These are phyloP conservation scores for Lapara coniferarum DNA, from an alignment of 2,888 invertebrate genomes.

Conservation along the genomic window DNA sequence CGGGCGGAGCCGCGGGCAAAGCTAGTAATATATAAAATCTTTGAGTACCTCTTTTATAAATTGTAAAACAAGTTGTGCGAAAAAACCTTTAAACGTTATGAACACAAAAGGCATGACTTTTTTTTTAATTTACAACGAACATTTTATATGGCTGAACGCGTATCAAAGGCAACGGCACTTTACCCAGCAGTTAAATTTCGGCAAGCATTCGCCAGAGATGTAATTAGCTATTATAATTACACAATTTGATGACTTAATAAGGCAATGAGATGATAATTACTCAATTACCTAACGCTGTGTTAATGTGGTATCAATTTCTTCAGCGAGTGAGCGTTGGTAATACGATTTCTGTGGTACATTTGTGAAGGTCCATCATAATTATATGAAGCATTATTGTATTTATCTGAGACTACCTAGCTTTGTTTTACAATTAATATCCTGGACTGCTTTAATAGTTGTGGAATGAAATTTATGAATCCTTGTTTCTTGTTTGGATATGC, in stretches of 20 bases:
- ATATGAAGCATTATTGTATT: no score
- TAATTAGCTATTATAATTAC: conserved; percentile 25
- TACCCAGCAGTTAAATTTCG: not conserved
- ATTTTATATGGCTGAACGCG: not conserved
- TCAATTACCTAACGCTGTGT: conserved; percentile 5
- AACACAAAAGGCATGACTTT: not conserved
- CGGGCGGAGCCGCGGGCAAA: no score
- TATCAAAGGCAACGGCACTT: conserved; percentile 21
- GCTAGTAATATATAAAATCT: no score
- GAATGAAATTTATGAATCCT: not conserved
- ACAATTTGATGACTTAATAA: conserved; percentile 16
- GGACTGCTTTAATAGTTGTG: no score
- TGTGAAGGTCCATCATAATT: no score
- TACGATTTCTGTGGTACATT: not conserved
- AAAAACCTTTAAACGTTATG: not conserved
- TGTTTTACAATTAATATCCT: no score
- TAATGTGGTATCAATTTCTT: not conserved
- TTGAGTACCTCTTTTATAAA: conserved; percentile 1
- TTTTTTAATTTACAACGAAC: conserved; percentile 10
- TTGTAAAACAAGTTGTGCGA: not conserved
- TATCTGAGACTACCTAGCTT: no score
- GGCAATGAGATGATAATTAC: conserved; percentile 18
- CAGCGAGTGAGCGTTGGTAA: not conserved
- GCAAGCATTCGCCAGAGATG: conserved; percentile 17
- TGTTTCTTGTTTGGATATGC: not conserved